Conservation (phyloP, 2,888 invertebrate species). For the Biston betularia region DNA sequence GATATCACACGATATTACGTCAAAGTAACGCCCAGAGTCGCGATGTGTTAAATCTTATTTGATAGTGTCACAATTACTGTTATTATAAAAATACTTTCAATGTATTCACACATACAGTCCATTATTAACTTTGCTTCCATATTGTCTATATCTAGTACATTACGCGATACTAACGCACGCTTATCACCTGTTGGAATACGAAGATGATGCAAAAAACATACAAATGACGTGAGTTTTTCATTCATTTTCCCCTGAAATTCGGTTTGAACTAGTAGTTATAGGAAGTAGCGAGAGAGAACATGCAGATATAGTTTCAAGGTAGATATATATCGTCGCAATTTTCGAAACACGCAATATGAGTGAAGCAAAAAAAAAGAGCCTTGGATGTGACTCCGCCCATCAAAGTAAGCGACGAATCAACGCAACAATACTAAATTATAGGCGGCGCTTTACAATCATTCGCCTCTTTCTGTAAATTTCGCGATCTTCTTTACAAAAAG, state of each 20-base stretch:
- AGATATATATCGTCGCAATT: background rate
- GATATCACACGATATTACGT: constrained; percentile 82
- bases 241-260: constrained; percentile 2
- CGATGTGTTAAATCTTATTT: constrained; percentile 75
- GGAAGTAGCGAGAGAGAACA: background rate
- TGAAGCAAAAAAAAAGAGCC: background rate
- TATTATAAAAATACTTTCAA: constrained; percentile 62
- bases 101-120: constrained; percentile 38
- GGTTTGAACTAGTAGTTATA: constrained; percentile 4
- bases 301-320: background rate
- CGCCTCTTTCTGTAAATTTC: background rate
- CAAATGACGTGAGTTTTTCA: background rate
- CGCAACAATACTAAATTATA: constrained; percentile 3
- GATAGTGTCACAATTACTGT: constrained; percentile 73
- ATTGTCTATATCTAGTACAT: constrained; percentile 2
- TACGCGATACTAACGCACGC: constrained; percentile 6
- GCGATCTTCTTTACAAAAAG: background rate
- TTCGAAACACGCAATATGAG: background rate
- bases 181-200: constrained; percentile 16
- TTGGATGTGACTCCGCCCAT: constrained; percentile 9
- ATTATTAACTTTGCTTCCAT: constrained; percentile 31
- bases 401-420: constrained; percentile 16
- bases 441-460: constrained; percentile 1
- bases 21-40: constrained; percentile 83
- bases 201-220: constrained; percentile 9